A percentile compares a stretch with the other conserved stretches of the same genome.
Evolutionary conservation across 2,113 vertebrate genomes (phyloP).

Genomic region (Notiomystis cincta): DNA sequence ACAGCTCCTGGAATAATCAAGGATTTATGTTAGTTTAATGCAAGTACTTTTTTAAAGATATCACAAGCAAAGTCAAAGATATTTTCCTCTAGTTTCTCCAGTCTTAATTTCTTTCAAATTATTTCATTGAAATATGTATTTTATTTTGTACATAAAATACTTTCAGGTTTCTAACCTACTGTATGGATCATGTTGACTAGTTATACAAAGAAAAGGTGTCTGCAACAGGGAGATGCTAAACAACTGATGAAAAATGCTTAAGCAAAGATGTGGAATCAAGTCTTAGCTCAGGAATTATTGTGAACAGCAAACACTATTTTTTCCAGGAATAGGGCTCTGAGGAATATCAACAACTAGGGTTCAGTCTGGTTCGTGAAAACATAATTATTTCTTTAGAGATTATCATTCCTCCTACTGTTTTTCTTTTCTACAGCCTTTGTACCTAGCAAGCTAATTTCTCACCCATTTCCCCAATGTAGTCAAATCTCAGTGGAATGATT

Average conservation of each 20-base stretch:
- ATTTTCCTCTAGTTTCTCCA: background rate
- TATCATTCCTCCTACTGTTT: background rate
- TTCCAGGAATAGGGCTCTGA: background rate
- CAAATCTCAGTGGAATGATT: background rate
- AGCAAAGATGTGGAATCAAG: background rate
- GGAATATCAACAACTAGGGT: background rate
- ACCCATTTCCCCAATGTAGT: background rate
- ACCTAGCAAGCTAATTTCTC: conserved; percentile 14
- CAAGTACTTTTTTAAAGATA: background rate
- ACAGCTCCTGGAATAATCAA: background rate
- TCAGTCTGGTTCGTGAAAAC: background rate
- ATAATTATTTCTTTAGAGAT: conserved; percentile 13
- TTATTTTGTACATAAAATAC: background rate
- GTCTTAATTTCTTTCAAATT: background rate
- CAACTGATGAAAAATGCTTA: conserved; percentile 12
- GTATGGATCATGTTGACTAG: background rate
- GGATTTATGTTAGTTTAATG: background rate
- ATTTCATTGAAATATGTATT: background rate
- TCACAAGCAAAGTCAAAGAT: background rate
- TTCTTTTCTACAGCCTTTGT: background rate
- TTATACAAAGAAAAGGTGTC: background rate
- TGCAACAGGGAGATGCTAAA: background rate
- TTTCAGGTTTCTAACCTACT: background rate
- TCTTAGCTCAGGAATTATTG: conserved; percentile 4
- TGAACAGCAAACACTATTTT: background rate